Evolutionary conservation across 2,113 vertebrate genomes (phyloP).

Genomic region (Phalacrocorax carbo): DNA sequence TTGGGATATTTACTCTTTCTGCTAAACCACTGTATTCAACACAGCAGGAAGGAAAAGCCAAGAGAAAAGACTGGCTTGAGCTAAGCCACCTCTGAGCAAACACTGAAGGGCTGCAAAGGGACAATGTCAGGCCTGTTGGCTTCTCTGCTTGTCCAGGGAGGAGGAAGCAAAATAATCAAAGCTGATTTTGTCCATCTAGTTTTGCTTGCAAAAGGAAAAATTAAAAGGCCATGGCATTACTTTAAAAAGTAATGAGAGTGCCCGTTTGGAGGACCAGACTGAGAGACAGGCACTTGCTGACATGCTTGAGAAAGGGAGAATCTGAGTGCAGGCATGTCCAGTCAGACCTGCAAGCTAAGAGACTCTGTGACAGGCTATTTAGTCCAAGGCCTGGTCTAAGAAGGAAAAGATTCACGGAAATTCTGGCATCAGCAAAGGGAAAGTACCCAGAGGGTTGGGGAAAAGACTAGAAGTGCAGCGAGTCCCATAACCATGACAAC

Average conservation of each 20-base stretch:
- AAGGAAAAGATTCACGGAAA: background rate
- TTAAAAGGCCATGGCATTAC: background rate
- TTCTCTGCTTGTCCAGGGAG: background rate
- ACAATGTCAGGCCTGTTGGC: constrained; percentile 9
- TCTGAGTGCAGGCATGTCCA: background rate
- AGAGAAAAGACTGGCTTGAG: background rate
- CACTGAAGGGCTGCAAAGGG: background rate
- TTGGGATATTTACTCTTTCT: background rate
- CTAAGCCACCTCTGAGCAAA: background rate
- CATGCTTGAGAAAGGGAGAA: background rate
- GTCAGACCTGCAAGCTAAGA: background rate
- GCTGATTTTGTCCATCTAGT: constrained; percentile 18
- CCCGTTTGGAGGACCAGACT: background rate
- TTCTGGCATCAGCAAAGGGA: background rate
- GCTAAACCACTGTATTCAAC: background rate
- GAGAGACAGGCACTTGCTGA: background rate
- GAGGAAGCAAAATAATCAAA: constrained; percentile 22
- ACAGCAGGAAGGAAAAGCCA: background rate
- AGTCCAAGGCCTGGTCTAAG: background rate
- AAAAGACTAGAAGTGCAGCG: background rate
- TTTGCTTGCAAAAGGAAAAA: constrained; percentile 22
- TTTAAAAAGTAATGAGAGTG: background rate
- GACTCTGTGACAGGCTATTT: background rate
- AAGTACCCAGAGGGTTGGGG: background rate
- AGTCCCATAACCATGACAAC: background rate